Evolutionary conservation across 1,140 invertebrate genomes (phyloP).

Genomic region (Drosophila ercepeae): DNA sequence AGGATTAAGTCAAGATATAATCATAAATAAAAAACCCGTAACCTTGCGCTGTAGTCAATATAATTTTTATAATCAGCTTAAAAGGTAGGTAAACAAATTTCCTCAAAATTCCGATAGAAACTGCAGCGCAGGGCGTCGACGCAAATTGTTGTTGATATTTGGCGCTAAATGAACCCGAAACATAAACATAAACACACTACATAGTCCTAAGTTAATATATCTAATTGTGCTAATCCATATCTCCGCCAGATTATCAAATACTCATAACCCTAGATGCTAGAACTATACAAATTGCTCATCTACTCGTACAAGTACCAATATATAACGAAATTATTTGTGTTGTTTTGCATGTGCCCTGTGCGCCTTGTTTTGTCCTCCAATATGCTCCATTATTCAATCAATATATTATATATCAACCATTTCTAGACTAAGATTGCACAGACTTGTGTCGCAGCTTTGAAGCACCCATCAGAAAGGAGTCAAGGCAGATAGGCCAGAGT

Average conservation of each 20-base stretch:
- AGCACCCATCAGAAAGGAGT: conserved; percentile 22
- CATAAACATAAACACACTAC: conserved; percentile 47
- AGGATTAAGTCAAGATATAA: conserved; percentile 35
- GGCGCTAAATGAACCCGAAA: conserved; percentile 18
- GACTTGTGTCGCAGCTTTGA: conserved; percentile 26
- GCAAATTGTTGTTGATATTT: conserved; percentile 80
- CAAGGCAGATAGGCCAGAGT: conserved; percentile 11
- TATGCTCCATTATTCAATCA: conserved; percentile 3
- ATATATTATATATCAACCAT: conserved; percentile 4
- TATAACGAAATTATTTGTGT: conserved; percentile 76
- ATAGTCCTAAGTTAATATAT: conserved; percentile 41
- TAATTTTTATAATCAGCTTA: neutral
- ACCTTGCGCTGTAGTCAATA: conserved; percentile 34
- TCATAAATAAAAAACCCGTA: conserved; percentile 6
- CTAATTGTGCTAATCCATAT: conserved; percentile 78
- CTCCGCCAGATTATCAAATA: conserved; percentile 62
- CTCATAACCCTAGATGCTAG: conserved; percentile 70
- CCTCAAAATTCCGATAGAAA: neutral
- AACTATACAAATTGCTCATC: conserved; percentile 48
- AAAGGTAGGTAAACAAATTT: conserved; percentile 40
- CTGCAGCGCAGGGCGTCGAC: conserved; percentile 36
- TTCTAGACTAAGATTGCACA: conserved; percentile 27
- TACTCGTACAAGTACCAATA: conserved; percentile 58
- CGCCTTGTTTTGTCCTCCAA: conserved; percentile 43
- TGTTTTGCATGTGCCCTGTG: conserved; percentile 79